These are phyloP conservation scores for Scaptomyza caliginosa DNA, from an alignment of 2,888 invertebrate species.

Conservation along the genomic window DNA sequence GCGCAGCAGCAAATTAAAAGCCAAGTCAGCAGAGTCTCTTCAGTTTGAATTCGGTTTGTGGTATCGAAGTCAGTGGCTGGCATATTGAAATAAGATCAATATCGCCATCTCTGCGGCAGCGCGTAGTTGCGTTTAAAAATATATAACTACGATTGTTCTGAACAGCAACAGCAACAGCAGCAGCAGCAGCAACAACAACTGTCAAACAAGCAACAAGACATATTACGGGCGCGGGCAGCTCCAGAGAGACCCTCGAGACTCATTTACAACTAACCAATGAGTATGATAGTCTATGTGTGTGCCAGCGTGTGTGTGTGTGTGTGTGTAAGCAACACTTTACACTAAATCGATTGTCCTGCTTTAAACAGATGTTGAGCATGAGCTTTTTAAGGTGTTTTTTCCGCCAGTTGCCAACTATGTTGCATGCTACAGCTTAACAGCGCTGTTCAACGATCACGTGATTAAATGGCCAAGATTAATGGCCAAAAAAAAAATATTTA, in stretches of 20 bases:
- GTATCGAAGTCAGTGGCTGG: constrained; percentile 51
- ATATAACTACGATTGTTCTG: constrained; percentile 76
- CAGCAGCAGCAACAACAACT: constrained; percentile 49
- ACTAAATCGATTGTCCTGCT: constrained; percentile 74
- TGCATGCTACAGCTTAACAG: constrained; percentile 16
- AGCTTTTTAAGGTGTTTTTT: constrained; percentile 71
- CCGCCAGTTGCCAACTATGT: constrained; percentile 58
- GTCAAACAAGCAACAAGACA: constrained; percentile 69
- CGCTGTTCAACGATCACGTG: constrained; percentile 6
- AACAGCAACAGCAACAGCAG: constrained; percentile 26
- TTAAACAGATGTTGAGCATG: constrained; percentile 76
- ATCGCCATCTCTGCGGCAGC: constrained; percentile 63
- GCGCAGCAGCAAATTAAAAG: constrained; percentile 71
- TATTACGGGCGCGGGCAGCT: constrained; percentile 70
- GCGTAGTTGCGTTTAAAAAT: constrained; percentile 74
- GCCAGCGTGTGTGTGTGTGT: constrained; percentile 34
- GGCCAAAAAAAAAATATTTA: not conserved
- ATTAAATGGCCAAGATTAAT: constrained; percentile 4
- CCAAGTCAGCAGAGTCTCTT: constrained; percentile 33
- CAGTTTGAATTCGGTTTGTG: constrained; percentile 27
- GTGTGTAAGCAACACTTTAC: constrained; percentile 63
- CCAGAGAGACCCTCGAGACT: constrained; percentile 68
- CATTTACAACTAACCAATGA: constrained; percentile 74
- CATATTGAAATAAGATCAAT: constrained; percentile 77
- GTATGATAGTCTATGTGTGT: constrained; percentile 14